These are phyloP conservation scores for Phania funesta DNA, from an alignment of 2,888 invertebrate species.

Conservation along the genomic window DNA sequence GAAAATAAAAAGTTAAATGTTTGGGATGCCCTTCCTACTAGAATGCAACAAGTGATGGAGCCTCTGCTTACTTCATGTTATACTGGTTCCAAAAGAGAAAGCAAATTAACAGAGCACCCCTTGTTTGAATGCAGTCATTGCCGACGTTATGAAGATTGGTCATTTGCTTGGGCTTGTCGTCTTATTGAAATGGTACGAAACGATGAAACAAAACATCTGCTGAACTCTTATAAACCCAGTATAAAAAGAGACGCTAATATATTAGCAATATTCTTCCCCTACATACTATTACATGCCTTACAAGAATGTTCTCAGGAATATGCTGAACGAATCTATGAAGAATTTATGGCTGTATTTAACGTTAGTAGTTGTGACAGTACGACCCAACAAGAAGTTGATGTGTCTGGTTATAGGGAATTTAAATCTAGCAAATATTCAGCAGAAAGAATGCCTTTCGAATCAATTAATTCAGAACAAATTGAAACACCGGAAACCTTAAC, in stretches of 20 bases:
- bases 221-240: constrained; percentile 87
- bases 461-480: constrained; percentile 32
- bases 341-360: constrained; percentile 82
- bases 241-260: constrained; percentile 87
- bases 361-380: constrained; percentile 68
- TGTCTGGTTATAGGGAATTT: constrained; percentile 72
- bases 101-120: constrained; percentile 81
- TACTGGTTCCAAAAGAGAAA: constrained; percentile 76
- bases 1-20: constrained; percentile 83
- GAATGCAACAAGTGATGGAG: constrained; percentile 88
- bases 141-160: constrained; percentile 87
- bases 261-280: constrained; percentile 87
- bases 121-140: constrained; percentile 86
- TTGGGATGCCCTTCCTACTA: constrained; percentile 87
- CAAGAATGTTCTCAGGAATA: constrained; percentile 81
- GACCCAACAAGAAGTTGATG: constrained; percentile 58
- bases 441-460: constrained; percentile 38
- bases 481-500: constrained; percentile 68
- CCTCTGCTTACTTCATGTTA: constrained; percentile 88
- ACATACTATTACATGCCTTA: constrained; percentile 85
- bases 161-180: constrained; percentile 88
- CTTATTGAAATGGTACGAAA: constrained; percentile 84
- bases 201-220: constrained; percentile 83
- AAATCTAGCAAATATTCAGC: constrained; percentile 72
- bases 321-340: constrained; percentile 81